A percentile compares a stretch with the other conserved stretches of the same genome.
These are phyloP conservation scores for Cyanoderma ruficeps DNA, from an alignment of 2,113 vertebrate genomes.

Conservation along the genomic window DNA sequence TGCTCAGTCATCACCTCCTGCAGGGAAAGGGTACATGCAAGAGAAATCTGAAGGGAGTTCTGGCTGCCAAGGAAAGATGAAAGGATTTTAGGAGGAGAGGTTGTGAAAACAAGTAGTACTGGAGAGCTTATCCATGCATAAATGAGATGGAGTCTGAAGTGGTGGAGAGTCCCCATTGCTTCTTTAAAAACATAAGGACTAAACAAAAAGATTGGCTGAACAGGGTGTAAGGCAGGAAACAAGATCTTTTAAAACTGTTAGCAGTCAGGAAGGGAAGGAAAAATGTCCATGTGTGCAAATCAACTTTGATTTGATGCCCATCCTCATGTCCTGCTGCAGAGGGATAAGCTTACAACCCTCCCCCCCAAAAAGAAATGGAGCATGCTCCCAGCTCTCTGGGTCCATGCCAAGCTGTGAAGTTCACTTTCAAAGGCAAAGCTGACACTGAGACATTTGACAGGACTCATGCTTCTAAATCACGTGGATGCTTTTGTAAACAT, in stretches of 20 bases:
- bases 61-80: slow-evolving; percentile 20
- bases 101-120: slow-evolving; percentile 28
- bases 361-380: neutral
- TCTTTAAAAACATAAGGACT: neutral
- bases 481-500: slow-evolving; percentile 60
- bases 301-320: neutral
- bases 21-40: neutral
- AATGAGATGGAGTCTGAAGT: slow-evolving; percentile 21
- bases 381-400: neutral
- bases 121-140: slow-evolving; percentile 31
- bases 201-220: neutral
- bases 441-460: slow-evolving; percentile 42
- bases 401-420: slow-evolving; percentile 33
- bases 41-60: neutral
- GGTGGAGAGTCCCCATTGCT: neutral
- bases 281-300: neutral
- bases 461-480: slow-evolving; percentile 55
- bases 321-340: neutral
- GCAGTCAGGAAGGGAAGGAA: neutral
- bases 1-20: neutral
- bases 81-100: slow-evolving; percentile 20
- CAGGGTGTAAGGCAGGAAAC: neutral
- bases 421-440: slow-evolving; percentile 64
- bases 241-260: neutral
- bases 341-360: neutral